These are phyloP conservation scores for Dipodomys spectabilis DNA, from an alignment of 2,113 vertebrate species.

Conservation along the genomic window DNA sequence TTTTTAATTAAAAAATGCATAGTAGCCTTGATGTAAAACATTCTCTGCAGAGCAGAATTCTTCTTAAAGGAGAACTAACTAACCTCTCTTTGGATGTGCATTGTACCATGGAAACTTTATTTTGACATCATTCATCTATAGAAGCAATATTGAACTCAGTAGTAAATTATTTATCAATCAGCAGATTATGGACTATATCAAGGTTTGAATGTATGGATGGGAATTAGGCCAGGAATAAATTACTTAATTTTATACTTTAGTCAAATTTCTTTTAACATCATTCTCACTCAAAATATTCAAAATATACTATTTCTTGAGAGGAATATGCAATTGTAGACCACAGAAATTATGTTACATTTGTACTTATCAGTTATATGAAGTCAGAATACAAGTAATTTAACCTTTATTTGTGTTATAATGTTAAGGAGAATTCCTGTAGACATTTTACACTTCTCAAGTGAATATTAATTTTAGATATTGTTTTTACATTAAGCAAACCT, in stretches of 20 bases:
- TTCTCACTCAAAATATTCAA: not conserved
- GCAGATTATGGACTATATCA: too few species aligned
- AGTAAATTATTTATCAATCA: slow-evolving; percentile 2
- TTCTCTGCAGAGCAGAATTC: slow-evolving; percentile 13
- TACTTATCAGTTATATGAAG: not conserved
- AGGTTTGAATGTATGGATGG: not conserved
- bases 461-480: slow-evolving; percentile 15
- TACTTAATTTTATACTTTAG: not conserved
- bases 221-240: not conserved
- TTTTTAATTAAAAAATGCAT: slow-evolving; percentile 77
- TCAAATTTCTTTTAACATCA: not conserved
- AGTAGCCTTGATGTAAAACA: slow-evolving; percentile 1
- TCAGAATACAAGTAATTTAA: not conserved
- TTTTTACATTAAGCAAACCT: not conserved
- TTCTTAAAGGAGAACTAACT: slow-evolving; percentile 27
- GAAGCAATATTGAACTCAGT: not conserved
- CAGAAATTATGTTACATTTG: not conserved
- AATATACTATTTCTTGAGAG: not conserved
- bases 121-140: not conserved
- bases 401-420: not conserved
- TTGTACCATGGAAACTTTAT: not conserved
- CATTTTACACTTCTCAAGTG: not conserved
- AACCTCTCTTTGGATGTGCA: not conserved
- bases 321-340: not conserved
- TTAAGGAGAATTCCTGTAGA: not conserved